Percentiles rank a stretch among this genome's conserved stretches.
phyloP scores from a whole-genome alignment of 1,140 invertebrate genomes.

The Panagrolaimus sp. region DNA sequence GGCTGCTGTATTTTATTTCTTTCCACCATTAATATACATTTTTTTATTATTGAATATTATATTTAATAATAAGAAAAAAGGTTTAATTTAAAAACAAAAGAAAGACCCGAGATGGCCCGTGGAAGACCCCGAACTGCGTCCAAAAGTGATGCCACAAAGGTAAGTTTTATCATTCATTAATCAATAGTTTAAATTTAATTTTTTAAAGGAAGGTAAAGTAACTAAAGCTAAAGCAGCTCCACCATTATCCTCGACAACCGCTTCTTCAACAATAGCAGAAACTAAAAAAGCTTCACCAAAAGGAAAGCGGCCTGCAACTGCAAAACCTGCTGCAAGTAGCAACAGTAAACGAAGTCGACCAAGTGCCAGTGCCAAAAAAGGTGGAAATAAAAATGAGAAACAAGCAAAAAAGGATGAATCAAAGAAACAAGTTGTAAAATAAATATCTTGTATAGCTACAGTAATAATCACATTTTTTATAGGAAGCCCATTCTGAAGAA shows the following conservation, averaged over 20 bases:
- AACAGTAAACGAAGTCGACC: too few species aligned
- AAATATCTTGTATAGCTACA: not conserved
- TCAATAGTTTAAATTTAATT: slow-evolving; percentile 2
- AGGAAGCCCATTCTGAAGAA: not conserved
- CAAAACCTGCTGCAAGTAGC: too few species aligned
- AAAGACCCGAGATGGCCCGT: too few species aligned
- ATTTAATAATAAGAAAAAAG: too few species aligned
- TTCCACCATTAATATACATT: too few species aligned
- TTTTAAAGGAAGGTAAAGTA: slow-evolving; percentile 6
- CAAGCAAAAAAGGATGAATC: not conserved
- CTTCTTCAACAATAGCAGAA: not conserved
- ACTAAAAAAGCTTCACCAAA: not conserved
- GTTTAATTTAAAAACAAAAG: too few species aligned
- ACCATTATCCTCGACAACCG: too few species aligned
- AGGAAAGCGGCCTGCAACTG: not conserved
- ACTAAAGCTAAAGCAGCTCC: not conserved
- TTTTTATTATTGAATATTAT: too few species aligned
- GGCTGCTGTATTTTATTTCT: too few species aligned
- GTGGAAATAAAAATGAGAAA: not conserved
- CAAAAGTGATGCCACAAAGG: not conserved
- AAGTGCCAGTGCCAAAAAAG: not conserved
- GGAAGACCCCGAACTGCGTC: not conserved
- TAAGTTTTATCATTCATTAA: not conserved
- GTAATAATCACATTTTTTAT: too few species aligned
- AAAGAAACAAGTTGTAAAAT: not conserved